phyloP scores from a whole-genome alignment of 92 coral and sea anemone genomes.

The Meandrina meandrites region DNA sequence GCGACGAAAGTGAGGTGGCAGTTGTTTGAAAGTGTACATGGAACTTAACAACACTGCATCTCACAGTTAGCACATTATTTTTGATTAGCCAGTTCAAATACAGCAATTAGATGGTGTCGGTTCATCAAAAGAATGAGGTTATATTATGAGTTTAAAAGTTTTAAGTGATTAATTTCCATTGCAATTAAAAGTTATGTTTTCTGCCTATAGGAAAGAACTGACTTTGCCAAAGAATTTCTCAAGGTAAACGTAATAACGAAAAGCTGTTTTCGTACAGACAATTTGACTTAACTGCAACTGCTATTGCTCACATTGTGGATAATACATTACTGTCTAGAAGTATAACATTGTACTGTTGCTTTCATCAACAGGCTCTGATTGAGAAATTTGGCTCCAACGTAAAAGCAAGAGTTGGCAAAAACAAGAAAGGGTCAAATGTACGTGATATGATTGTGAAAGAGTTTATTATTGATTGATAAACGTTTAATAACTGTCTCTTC shows the following conservation, averaged over 20 bases:
- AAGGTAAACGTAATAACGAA: conserved; percentile 33
- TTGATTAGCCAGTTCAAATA: too few species aligned
- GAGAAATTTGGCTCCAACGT: conserved; percentile 73
- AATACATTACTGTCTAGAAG: neutral
- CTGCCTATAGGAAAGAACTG: conserved; percentile 39
- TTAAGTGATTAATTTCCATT: neutral
- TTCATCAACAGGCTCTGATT: conserved; percentile 54
- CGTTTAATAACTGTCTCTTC: neutral
- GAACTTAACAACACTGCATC: too few species aligned
- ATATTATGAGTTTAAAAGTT: too few species aligned
- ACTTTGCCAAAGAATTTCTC: conserved; percentile 48
- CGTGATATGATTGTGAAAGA: neutral
- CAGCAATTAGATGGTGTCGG: too few species aligned
- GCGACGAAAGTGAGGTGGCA: too few species aligned
- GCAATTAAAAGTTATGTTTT: neutral
- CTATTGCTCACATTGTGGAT: too few species aligned
- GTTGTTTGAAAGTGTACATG: too few species aligned
- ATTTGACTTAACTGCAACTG: neutral
- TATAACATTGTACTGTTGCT: neutral
- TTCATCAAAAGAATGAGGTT: too few species aligned
- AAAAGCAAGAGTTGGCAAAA: conserved; percentile 64
- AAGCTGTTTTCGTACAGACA: neutral
- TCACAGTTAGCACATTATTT: too few species aligned
- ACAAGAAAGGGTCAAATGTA: conserved; percentile 59
- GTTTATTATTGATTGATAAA: neutral